Base-by-base conservation (phyloP, 2,113 vertebrate species). In the Notothenia coriiceps region DNA sequence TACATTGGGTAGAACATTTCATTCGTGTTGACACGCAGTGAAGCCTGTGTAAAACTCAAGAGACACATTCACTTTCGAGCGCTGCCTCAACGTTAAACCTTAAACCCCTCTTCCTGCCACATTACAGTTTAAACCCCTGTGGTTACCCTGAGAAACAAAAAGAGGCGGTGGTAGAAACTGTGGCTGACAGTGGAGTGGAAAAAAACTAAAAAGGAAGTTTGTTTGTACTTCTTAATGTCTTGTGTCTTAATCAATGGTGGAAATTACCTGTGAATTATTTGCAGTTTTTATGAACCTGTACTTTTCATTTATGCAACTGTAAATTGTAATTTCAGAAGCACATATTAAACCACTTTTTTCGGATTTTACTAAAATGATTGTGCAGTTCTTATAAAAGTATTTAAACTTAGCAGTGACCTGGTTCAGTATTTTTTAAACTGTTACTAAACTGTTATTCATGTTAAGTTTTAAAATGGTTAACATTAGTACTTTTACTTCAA, bases 151-250 rank as follows among this genome's bases (percentile, higher is more conserved):
- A 33, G 9, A 14, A 10, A 12, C 10, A 49, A 62, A 60, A 46
- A 13, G 29, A 17, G 20, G 7, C 1, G 35, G 35, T 40, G 35
- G 35, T 40, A 11, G 12, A 35, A 40, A n/a, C 44, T 49, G 5
- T 51, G 10, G 35, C 49, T 56, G 1, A 44, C 14, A 57, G 22
- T 29, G 9, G 17, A 70, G 50, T 1, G 18, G 7, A 51, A 15
- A 22, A 25, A 54, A 6, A 55, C 17, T 73, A 51, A 76, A 64
- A 6, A 51, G 59, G 65, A 75, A 8, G 33, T 59, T 52, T 40
- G 15, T 75, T 69, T 66, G 52, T 44, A 20, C 6, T 35, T 1
- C 17, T 7, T 7, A 25, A 44, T 10, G 17, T 35, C 25, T 9
- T 25, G 13, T 56, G 6, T 40, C 6, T 8, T 20, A 47, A 55